Evolutionary conservation across 2,113 vertebrate species (phyloP).

Genomic region (Strix uralensis): DNA sequence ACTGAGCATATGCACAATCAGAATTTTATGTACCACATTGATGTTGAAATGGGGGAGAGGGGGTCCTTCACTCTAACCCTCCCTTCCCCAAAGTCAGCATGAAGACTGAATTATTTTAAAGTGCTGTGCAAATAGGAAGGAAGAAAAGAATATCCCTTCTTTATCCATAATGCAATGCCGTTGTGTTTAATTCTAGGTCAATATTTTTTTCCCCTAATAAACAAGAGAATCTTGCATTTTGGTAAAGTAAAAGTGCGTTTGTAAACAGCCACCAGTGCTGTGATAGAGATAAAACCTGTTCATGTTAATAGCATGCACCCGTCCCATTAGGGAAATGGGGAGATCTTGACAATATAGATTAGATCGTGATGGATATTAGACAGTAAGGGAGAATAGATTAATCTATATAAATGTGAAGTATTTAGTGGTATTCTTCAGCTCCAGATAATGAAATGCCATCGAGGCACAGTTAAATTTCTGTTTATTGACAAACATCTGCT

Average conservation of each 20-base stretch:
- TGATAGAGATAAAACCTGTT: not conserved
- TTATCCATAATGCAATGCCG: not conserved
- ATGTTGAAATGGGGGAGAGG: not conserved
- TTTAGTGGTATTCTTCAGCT: slow-evolving; percentile 20
- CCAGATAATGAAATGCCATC: slow-evolving; percentile 11
- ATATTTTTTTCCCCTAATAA: not conserved
- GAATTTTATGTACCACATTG: not conserved
- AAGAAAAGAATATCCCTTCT: not conserved
- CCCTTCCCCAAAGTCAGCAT: not conserved
- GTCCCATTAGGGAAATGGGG: not conserved
- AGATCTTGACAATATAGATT: not conserved
- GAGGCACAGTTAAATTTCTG: slow-evolving; percentile 31
- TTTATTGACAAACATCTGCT: slow-evolving; percentile 25
- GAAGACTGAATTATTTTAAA: not conserved
- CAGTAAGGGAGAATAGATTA: not conserved
- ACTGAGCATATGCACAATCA: not conserved
- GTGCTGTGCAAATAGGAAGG: not conserved
- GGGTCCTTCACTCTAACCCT: not conserved
- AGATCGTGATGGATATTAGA: not conserved
- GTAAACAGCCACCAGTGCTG: not conserved
- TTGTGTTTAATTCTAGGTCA: not conserved
- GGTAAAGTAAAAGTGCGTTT: not conserved
- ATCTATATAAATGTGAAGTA: slow-evolving; percentile 29
- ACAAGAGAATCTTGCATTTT: not conserved
- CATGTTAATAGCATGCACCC: not conserved